Evolutionary conservation across 2,113 vertebrate genomes (phyloP).

Genomic region (Nyctereutes procyonoides): DNA sequence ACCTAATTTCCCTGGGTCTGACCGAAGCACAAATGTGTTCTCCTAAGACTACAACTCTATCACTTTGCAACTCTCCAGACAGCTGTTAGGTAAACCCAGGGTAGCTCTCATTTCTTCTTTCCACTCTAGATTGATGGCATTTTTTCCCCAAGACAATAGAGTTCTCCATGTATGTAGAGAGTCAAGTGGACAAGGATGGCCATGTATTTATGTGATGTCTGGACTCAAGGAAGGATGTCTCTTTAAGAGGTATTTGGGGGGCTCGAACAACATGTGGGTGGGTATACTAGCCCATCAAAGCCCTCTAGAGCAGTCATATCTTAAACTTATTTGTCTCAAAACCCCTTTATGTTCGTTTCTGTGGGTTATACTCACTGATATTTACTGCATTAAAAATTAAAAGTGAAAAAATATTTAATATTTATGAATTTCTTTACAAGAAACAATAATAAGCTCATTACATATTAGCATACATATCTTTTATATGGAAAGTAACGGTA

Average conservation of each 20-base stretch:
- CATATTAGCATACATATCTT: neutral
- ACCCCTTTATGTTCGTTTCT: neutral
- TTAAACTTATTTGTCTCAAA: neutral
- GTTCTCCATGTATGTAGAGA: neutral
- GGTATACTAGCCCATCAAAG: neutral
- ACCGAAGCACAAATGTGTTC: neutral
- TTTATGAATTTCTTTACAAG: constrained; percentile 15
- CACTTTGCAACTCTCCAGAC: neutral
- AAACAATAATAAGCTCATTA: neutral
- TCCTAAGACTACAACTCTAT: neutral
- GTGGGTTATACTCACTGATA: neutral
- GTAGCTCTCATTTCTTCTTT: neutral
- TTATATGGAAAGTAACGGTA: neutral
- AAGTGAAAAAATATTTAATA: neutral
- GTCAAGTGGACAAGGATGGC: neutral
- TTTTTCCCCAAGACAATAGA: neutral
- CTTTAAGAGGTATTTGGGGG: neutral
- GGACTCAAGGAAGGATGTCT: neutral
- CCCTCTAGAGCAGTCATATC: neutral
- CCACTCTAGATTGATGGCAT: neutral
- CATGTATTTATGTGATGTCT: neutral
- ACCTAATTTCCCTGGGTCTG: neutral
- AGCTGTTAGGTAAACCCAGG: neutral
- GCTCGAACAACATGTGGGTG: fast-evolving
- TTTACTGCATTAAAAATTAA: constrained; percentile 14